A percentile compares a stretch with the other conserved stretches of the same genome.
Evolutionary conservation across 2,797 vertebrate genomes (phyloP).

Genomic region (Chromis chromis): DNA sequence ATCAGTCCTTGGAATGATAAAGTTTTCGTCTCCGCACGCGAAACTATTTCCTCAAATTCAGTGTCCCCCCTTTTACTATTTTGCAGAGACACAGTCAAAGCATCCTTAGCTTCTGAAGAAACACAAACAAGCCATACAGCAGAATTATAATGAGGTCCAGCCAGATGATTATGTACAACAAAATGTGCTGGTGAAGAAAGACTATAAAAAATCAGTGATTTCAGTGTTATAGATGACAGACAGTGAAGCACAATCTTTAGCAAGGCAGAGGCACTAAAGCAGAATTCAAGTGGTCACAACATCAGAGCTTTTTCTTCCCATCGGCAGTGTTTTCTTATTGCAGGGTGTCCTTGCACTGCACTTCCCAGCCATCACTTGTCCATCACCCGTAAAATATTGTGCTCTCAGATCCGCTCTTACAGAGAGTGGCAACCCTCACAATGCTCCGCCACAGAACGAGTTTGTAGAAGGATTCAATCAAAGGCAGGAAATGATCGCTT

Average conservation of each 20-base stretch:
- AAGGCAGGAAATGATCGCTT: conserved; percentile 61
- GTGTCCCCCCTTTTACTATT: too few species aligned
- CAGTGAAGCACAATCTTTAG: not conserved
- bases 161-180: too few species aligned
- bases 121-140: too few species aligned
- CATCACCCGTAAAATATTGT: conserved; percentile 32
- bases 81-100: too few species aligned
- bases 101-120: too few species aligned
- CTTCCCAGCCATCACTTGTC: conserved; percentile 40
- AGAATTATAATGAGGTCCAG: too few species aligned
- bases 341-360: conserved; percentile 34
- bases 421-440: conserved; percentile 36
- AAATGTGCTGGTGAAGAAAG: too few species aligned
- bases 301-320: not conserved
- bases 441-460: conserved; percentile 4
- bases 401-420: conserved; percentile 21
- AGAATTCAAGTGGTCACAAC: not conserved
- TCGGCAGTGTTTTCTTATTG: not conserved
- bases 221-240: not conserved
- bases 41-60: too few species aligned
- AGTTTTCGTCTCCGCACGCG: too few species aligned
- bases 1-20: too few species aligned
- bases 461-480: conserved; percentile 60
- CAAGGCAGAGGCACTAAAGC: not conserved
- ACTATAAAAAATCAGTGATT: not conserved